Base-by-base conservation (phyloP, 2,888 invertebrate species). In the Acleris cristana region DNA sequence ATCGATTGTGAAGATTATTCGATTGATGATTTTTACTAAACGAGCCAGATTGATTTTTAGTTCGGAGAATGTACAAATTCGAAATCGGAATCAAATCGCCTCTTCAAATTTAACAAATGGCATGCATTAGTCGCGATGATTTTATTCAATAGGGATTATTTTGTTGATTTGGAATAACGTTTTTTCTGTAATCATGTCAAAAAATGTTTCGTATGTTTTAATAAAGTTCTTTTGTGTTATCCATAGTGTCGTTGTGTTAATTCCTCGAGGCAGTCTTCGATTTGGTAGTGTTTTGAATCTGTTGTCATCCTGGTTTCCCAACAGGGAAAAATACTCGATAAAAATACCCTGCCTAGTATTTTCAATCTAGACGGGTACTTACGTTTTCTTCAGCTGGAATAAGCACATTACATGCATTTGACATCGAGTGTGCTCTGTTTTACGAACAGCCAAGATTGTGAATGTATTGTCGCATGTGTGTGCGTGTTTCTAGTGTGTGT, bases 261-360 rank as follows among this genome's bases (percentile, higher is more conserved):
- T 26, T 6, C 8, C 1, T 57, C 8, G 26, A 48, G 23, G 6
- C 8, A 26, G 3, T 45, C 34, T 34, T 45, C 3, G 19, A 57
- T 51, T 18, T 18, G 8, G 48, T 51, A 14, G n/a, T 51, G 40
- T 51, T 51, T 21, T 51, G 1, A 21, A 12, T 4, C 19, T 51
- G 21, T 14, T 19, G 51, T 51, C 21, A 21, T 19, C 51, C 48
- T 48, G 48, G 16, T n/a, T 18, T 66, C 60, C 21, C 12, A 19
- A 30, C 40, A 48, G 19, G 49, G 23, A 61, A 49, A 65, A 66
- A 66, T 61, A 66, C 61, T 44, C 30, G 30, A 45, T 57, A 21
- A 60, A 62, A 57, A 67, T 58, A 67, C 58, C 65, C 58, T 62
- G 67, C 62, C 63, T 67, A 67, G 61, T 67, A 58, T 62, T 67